Evolutionary conservation across 2,113 vertebrate genomes (phyloP).

Genomic region (Pseudorectes ferrugineus): DNA sequence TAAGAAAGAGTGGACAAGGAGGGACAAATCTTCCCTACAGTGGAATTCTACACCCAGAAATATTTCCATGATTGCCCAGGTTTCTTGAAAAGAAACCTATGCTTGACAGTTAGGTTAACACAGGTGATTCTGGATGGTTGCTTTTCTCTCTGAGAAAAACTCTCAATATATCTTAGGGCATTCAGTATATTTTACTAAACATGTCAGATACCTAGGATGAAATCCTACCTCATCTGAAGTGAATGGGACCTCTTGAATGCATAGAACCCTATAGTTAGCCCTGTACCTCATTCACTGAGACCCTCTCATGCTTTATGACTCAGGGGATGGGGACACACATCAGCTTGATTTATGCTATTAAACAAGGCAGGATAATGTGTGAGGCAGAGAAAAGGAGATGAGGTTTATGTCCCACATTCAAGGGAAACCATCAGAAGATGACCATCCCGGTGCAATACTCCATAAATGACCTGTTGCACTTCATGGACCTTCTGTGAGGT

Average conservation of each 20-base stretch:
- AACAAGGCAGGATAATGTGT: background rate
- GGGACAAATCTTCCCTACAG: background rate
- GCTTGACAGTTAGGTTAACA: background rate
- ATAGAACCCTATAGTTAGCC: background rate
- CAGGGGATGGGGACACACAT: fast-evolving
- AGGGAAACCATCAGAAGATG: background rate
- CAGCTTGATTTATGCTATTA: background rate
- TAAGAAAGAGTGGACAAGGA: background rate
- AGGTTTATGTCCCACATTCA: background rate
- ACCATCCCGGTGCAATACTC: fast-evolving
- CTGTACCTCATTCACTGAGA: background rate
- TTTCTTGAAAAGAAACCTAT: background rate
- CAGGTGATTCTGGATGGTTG: background rate
- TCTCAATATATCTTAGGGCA: background rate
- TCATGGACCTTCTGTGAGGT: background rate
- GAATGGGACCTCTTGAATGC: background rate
- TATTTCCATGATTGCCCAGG: background rate
- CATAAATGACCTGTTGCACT: background rate
- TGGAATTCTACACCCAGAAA: background rate
- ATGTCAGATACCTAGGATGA: background rate
- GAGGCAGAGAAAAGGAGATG: background rate
- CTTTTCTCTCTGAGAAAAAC: background rate
- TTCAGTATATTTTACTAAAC: background rate
- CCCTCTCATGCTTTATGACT: background rate
- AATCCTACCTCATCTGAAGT: background rate